Base-by-base conservation (phyloP, 2,888 invertebrate species). In the Petrophora chlorosata region DNA sequence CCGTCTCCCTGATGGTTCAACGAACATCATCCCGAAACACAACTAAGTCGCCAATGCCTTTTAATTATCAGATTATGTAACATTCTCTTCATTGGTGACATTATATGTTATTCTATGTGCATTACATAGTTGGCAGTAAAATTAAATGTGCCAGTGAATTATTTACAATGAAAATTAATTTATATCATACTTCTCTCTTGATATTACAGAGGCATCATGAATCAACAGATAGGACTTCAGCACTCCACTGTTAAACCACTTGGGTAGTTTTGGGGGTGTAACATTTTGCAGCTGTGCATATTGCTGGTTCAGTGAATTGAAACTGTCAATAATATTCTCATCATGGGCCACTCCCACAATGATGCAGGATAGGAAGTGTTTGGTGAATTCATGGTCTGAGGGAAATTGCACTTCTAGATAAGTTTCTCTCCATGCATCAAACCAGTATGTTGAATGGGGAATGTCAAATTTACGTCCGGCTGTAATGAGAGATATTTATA, bases 311-410 rank as follows among this genome's bases (percentile, higher is more conserved):
- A 98, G 90, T 59, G 93, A 92, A 70, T 95, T 94, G 63, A 98
- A 95, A 56, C 94, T 94, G 60, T 97, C 97, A 50, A 97, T 82
- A 3, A 98, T 95, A 88, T 94, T 94, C 0, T 93, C 92, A 79
- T 96, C 96, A 19, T 91, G 85, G 19, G 95, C 93, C 13, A 94
- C 94, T 12, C 94, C 92, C 8, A 95, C 94, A 65, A 97, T 92
- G 69, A 97, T 92, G 76, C 97, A 97, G 8, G 95, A 95, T 40
- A 97, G 76, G 72, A 95, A 95, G 81, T 97, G 97, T 71, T 96
- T 96, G 0, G 98, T 95, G 74, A 98, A 99, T 85, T 99, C 99
- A 90, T 99, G 99, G 74, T 99, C 99, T 3, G 96, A 95, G 10
- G 96, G 96, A 77, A 95, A 96, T 75, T 97, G 94, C 50, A 97